A percentile compares a stretch with the other conserved stretches of the same genome.
Evolutionary conservation across 2,113 vertebrate species (phyloP).

Genomic region (Anoura caudifer): DNA sequence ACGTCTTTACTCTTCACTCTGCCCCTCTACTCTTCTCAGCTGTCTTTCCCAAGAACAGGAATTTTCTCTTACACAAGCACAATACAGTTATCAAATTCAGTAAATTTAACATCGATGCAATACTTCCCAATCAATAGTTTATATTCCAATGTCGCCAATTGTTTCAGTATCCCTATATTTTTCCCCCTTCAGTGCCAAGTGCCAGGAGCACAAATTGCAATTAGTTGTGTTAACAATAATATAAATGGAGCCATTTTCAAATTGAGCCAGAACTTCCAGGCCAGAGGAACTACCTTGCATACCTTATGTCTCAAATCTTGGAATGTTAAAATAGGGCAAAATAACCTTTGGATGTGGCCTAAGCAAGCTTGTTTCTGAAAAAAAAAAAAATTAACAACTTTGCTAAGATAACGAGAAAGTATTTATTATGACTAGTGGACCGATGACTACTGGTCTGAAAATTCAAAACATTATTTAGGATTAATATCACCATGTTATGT

Average conservation of each 20-base stretch:
- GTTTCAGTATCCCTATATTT: background rate
- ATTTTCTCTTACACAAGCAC: background rate
- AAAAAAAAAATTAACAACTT: background rate
- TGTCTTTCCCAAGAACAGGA: background rate
- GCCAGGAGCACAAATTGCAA: background rate
- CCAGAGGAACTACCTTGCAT: background rate
- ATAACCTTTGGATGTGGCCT: background rate
- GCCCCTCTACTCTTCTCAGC: background rate
- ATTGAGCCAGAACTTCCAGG: background rate
- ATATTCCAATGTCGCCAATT: background rate
- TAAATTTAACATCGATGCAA: background rate
- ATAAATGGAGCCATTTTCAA: background rate
- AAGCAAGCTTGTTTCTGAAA: background rate
- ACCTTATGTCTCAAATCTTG: background rate
- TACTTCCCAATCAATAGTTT: background rate
- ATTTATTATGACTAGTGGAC: background rate
- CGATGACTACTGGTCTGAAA: background rate
- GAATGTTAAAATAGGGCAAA: background rate
- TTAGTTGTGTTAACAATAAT: background rate
- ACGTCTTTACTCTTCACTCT: background rate
- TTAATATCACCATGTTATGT: background rate
- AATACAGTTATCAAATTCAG: background rate
- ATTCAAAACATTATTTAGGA: background rate
- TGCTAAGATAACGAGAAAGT: background rate
- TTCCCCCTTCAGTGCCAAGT: background rate